These are phyloP conservation scores for Astyanax mexicanus DNA, from an alignment of 2,797 vertebrate genomes.

Conservation along the genomic window DNA sequence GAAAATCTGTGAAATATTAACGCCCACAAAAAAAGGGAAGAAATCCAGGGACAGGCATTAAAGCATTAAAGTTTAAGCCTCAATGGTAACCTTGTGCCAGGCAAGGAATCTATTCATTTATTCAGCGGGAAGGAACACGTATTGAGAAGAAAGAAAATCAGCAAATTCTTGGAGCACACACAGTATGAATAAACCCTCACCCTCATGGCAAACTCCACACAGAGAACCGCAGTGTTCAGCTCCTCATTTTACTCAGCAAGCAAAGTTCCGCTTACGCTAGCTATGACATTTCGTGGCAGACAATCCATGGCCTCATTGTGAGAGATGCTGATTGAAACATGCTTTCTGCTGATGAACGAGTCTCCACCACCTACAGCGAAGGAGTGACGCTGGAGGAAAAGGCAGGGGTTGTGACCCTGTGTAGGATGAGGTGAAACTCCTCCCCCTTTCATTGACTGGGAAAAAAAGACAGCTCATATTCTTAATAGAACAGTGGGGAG, in stretches of 20 bases:
- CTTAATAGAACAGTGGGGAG: conserved; percentile 10
- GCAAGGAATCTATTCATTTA: conserved; percentile 46
- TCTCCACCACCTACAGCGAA: conserved; percentile 30
- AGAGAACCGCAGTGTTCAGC: conserved; percentile 36
- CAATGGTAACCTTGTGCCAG: conserved; percentile 26
- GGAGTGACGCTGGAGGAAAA: conserved; percentile 51
- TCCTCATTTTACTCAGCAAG: conserved; percentile 21
- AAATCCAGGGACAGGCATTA: conserved; percentile 3
- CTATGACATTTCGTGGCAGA: conserved; percentile 53
- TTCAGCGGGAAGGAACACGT: conserved; percentile 32
- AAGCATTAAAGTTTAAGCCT: conserved; percentile 4
- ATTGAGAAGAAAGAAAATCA: conserved; percentile 41
- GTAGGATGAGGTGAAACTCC: conserved; percentile 49
- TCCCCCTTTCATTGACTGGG: conserved; percentile 27
- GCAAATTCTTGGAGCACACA: conserved; percentile 28
- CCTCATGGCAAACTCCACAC: conserved; percentile 38
- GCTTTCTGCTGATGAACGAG: conserved; percentile 43
- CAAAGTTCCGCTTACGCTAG: conserved; percentile 53
- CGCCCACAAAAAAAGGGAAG: conserved; percentile 12
- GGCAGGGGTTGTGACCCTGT: conserved; percentile 51
- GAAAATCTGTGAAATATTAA: conserved; percentile 12
- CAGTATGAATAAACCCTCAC: conserved; percentile 53
- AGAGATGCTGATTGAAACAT: conserved; percentile 45
- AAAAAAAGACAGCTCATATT: conserved; percentile 18
- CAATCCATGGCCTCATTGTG: conserved; percentile 48